phyloP scores from a whole-genome alignment of 2,888 invertebrate species.

The Phorcus lineatus region DNA sequence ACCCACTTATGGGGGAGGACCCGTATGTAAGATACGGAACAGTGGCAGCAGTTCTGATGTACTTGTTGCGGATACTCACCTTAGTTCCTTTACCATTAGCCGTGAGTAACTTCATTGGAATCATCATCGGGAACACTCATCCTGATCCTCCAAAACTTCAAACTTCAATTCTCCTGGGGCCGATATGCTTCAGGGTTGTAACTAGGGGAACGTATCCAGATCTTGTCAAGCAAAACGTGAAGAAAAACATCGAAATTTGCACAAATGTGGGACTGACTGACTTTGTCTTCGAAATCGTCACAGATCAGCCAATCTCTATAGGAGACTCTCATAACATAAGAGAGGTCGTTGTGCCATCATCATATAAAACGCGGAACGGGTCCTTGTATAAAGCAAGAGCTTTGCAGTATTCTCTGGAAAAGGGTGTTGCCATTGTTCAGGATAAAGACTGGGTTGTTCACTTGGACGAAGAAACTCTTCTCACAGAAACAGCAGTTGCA shows the following conservation, averaged over 20 bases:
- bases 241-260: conserved; percentile 53
- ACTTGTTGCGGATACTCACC: conserved; percentile 51
- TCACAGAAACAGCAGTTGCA: conserved; percentile 63
- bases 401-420: conserved; percentile 63
- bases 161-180: conserved; percentile 58
- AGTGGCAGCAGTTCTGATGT: conserved; percentile 47
- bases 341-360: conserved; percentile 58
- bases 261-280: conserved; percentile 47
- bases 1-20: conserved; percentile 38
- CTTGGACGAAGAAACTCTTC: conserved; percentile 67
- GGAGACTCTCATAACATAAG: conserved; percentile 32
- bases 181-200: conserved; percentile 58
- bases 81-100: conserved; percentile 57
- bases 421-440: conserved; percentile 54
- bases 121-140: conserved; percentile 58
- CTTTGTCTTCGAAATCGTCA: conserved; percentile 57
- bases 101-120: conserved; percentile 61
- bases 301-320: conserved; percentile 43
- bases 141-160: conserved; percentile 59
- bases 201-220: conserved; percentile 52
- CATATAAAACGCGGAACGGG: conserved; percentile 52
- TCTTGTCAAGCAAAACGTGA: conserved; percentile 44
- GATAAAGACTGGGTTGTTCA: conserved; percentile 70
- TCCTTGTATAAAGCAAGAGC: conserved; percentile 64
- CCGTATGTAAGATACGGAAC: conserved; percentile 54